Conservation (phyloP, 1,140 invertebrate species). For the Bursaphelenchus mucronatus region DNA sequence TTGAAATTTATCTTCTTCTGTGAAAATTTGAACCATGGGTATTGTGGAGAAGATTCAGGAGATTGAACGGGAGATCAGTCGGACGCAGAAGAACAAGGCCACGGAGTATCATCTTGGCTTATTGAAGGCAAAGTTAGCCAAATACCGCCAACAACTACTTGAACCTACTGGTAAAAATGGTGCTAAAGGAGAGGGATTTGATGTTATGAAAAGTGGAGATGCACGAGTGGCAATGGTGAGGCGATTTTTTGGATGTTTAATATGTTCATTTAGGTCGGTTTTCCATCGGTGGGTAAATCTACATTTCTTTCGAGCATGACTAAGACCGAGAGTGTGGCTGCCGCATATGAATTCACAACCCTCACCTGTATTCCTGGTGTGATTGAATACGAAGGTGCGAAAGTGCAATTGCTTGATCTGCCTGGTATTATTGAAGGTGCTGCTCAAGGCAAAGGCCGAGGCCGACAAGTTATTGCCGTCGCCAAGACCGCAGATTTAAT, state of each 20-base stretch:
- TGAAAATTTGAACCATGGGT: slow-evolving; percentile 40
- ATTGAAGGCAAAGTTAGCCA: slow-evolving; percentile 95
- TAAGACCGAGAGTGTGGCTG: slow-evolving; percentile 67
- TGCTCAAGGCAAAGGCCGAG: slow-evolving; percentile 84
- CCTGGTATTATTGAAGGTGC: slow-evolving; percentile 99
- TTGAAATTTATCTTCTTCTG: too few species aligned
- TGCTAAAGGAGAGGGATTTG: slow-evolving; percentile 96
- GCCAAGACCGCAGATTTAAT: slow-evolving; percentile 95
- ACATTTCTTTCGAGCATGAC: slow-evolving; percentile 86
- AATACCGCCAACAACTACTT: slow-evolving; percentile 87
- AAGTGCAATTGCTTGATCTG: slow-evolving; percentile 95
- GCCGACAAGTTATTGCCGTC: slow-evolving; percentile 89
- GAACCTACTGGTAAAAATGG: slow-evolving; percentile 85
- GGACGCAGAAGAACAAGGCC: slow-evolving; percentile 98
- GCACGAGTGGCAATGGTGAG: slow-evolving; percentile 94
- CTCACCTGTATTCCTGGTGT: slow-evolving; percentile 94
- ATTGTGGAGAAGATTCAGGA: slow-evolving; percentile 61
- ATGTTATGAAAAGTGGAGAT: slow-evolving; percentile 98
- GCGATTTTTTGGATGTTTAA: slow-evolving; percentile 70
- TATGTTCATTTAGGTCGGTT: slow-evolving; percentile 47
- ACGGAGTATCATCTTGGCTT: slow-evolving; percentile 98
- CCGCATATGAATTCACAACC: slow-evolving; percentile 89
- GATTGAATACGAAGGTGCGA: slow-evolving; percentile 69
- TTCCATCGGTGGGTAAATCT: slow-evolving; percentile 71
- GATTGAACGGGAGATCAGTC: slow-evolving; percentile 74